Evolutionary conservation across 2,113 vertebrate genomes (phyloP).

Genomic region (Thomomys bottae): DNA sequence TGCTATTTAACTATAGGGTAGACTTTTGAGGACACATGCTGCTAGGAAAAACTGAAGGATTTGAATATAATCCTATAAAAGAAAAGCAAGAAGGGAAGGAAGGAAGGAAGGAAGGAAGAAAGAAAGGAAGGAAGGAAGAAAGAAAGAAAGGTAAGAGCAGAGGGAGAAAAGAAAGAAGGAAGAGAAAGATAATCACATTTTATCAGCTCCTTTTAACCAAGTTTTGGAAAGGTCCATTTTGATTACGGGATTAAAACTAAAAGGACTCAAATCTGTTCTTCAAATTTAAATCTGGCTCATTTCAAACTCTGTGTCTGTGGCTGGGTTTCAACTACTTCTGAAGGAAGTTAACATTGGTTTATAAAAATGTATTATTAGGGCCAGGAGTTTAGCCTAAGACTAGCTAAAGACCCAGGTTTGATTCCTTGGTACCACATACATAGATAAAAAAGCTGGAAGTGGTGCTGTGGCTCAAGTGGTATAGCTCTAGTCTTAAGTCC

Average conservation of each 20-base stretch:
- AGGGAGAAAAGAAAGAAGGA: no score
- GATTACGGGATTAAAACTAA: not conserved
- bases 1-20: not conserved
- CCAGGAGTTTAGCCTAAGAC: no score
- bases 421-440: no score
- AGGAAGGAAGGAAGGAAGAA: no score
- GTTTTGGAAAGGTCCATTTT: slow-evolving; percentile 3
- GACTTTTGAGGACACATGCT: not conserved
- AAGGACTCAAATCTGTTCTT: not conserved
- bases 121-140: no score
- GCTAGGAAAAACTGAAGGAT: not conserved
- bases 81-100: not conserved
- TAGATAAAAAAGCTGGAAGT: no score
- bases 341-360: not conserved
- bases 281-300: not conserved
- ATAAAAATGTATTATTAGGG: not conserved
- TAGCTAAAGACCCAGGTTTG: no score
- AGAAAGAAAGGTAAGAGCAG: no score
- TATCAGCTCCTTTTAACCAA: not conserved
- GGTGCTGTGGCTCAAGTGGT: no score
- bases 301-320: not conserved
- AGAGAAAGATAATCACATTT: not conserved
- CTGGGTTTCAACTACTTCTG: not conserved
- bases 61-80: not conserved
- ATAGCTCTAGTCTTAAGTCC: no score